A percentile compares a stretch with the other conserved stretches of the same genome.
Evolutionary conservation across 2,113 vertebrate genomes (phyloP).

Genomic region (Lepisosteus oculatus): DNA sequence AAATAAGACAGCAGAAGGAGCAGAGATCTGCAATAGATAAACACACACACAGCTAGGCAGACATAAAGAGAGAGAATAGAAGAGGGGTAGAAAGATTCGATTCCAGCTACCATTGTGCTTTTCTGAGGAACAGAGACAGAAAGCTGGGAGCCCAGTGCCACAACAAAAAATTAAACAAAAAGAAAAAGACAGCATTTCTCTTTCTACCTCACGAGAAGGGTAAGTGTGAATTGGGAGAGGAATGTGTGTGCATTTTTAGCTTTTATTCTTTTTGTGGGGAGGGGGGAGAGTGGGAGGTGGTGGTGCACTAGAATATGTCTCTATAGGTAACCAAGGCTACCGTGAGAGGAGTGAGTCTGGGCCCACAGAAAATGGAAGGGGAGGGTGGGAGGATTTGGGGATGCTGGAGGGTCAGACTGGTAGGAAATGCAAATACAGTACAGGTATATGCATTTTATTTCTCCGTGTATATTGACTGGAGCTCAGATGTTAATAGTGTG

Average conservation of each 20-base stretch:
- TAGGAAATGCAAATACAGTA: no score
- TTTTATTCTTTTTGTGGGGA: not conserved
- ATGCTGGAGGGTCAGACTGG: slow-evolving; percentile 7
- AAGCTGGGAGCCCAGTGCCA: not conserved
- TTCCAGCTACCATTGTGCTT: not conserved
- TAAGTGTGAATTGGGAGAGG: slow-evolving; percentile 45
- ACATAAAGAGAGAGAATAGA: slow-evolving; percentile 23
- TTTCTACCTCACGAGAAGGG: slow-evolving; percentile 57
- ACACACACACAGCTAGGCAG: slow-evolving; percentile 47
- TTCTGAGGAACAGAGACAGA: not conserved
- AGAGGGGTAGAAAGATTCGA: not conserved
- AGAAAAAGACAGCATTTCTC: slow-evolving; percentile 45
- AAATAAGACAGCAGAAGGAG: slow-evolving; percentile 61
- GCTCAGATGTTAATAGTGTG: not conserved
- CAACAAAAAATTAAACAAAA: slow-evolving; percentile 5
- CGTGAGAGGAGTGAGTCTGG: not conserved
- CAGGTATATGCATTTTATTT: no score
- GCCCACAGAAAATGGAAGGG: not conserved
- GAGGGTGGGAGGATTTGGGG: slow-evolving; percentile 16
- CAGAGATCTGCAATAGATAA: slow-evolving; percentile 72
- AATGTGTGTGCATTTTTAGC: no score
- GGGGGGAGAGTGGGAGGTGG: slow-evolving; percentile 1
- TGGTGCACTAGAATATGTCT: not conserved
- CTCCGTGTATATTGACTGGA: no score
- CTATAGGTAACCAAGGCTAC: not conserved